These are phyloP conservation scores for Zaprionus inermis DNA, from an alignment of 1,140 invertebrate species.

Conservation along the genomic window DNA sequence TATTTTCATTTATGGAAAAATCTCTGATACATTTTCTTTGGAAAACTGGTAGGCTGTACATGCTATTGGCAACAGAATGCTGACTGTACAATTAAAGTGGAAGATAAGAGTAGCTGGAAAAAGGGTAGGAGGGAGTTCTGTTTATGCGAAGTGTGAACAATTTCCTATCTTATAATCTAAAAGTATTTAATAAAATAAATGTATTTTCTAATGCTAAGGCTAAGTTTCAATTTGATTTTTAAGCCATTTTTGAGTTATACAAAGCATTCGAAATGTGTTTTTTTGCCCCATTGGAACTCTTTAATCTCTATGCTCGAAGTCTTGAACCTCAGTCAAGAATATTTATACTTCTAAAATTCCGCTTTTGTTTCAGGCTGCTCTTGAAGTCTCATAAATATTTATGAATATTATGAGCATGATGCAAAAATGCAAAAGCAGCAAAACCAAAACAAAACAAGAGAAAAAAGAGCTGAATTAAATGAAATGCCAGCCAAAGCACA, in stretches of 20 bases:
- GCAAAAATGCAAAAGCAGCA: constrained; percentile 55
- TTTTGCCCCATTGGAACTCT: constrained; percentile 28
- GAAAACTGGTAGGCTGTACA: too few species aligned
- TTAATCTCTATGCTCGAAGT: background rate
- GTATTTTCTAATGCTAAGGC: constrained; percentile 22
- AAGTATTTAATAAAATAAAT: too few species aligned
- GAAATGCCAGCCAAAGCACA: constrained; percentile 41
- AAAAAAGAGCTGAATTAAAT: constrained; percentile 21
- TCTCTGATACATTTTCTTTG: too few species aligned
- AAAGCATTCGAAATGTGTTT: constrained; percentile 40
- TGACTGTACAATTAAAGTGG: too few species aligned
- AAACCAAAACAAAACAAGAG: constrained; percentile 44
- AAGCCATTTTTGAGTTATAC: constrained; percentile 7
- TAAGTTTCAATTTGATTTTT: constrained; percentile 47
- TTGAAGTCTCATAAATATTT: constrained; percentile 65
- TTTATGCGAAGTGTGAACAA: background rate
- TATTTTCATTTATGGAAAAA: background rate
- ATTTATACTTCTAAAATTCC: constrained; percentile 11
- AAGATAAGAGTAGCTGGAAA: too few species aligned
- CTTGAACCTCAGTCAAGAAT: constrained; percentile 7
- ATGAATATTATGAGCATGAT: constrained; percentile 62
- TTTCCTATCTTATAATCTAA: background rate
- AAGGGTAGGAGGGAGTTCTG: too few species aligned
- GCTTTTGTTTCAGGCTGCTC: constrained; percentile 30
- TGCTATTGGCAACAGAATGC: too few species aligned